Evolutionary conservation across 2,113 vertebrate genomes (phyloP).

Genomic region (Stercorarius parasiticus): DNA sequence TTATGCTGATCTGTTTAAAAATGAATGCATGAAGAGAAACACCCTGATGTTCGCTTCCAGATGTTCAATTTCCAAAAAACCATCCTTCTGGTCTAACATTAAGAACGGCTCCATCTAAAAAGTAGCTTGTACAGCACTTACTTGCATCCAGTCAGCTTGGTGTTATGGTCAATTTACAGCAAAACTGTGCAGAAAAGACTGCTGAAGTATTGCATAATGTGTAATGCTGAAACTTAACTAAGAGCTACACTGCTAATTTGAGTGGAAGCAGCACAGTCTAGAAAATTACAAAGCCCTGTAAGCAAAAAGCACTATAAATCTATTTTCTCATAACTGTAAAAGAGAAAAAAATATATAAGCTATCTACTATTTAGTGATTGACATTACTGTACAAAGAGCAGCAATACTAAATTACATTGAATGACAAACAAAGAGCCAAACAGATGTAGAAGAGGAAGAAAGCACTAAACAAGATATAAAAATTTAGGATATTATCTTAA

Average conservation of each 20-base stretch:
- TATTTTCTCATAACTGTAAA: not conserved
- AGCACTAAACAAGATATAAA: not conserved
- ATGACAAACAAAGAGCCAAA: not conserved
- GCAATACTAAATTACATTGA: not conserved
- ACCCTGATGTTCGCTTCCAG: not conserved
- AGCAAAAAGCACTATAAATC: not conserved
- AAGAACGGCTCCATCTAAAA: not conserved
- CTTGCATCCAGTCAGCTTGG: not conserved
- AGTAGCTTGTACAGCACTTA: not conserved
- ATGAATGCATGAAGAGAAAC: not conserved
- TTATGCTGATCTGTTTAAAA: not conserved
- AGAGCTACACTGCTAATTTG: not conserved
- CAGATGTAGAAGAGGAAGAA: not conserved
- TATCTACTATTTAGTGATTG: not conserved
- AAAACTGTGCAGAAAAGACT: not conserved
- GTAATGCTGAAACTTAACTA: not conserved
- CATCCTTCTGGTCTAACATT: not conserved
- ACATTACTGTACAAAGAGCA: not conserved
- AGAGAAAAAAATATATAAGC: not conserved
- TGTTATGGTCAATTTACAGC: not conserved
- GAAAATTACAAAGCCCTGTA: not conserved
- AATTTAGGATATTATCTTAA: not conserved
- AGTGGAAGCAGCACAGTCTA: not conserved
- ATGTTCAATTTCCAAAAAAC: not conserved
- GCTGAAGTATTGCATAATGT: fast-evolving